phyloP scores from a whole-genome alignment of 2,113 vertebrate species.

The Solenodon paradoxus region DNA sequence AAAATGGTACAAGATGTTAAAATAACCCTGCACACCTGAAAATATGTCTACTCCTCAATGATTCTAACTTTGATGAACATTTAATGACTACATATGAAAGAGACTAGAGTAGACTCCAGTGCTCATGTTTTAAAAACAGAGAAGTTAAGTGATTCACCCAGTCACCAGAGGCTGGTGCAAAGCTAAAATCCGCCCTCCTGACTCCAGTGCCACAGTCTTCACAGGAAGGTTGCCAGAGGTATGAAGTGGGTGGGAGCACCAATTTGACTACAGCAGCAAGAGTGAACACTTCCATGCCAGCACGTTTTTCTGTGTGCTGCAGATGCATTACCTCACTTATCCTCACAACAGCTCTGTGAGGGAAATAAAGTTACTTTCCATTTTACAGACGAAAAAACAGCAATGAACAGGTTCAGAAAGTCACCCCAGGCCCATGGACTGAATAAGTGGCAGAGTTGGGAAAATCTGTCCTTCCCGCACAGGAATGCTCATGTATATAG shows the following conservation, averaged over 20 bases:
- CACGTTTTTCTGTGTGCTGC: rapidly evolving
- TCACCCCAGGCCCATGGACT: neutral
- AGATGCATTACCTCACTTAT: neutral
- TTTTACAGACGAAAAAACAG: neutral
- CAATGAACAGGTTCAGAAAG: neutral
- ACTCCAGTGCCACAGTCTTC: neutral
- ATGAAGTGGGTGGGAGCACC: neutral
- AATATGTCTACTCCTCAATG: neutral
- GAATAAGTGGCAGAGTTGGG: neutral
- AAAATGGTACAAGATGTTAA: neutral
- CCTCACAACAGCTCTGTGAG: neutral
- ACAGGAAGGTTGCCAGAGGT: neutral
- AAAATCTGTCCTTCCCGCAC: neutral
- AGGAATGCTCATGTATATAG: neutral
- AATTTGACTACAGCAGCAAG: neutral
- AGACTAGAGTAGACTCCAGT: neutral
- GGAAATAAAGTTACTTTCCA: neutral
- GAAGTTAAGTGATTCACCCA: neutral
- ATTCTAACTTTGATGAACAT: neutral
- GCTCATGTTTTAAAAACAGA: neutral
- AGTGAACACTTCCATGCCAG: neutral
- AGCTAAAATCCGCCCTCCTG: neutral
- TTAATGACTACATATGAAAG: neutral
- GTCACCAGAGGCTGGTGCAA: neutral
- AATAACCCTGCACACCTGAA: neutral